Percentiles rank a stretch among this genome's conserved stretches.
Evolutionary conservation across 2,888 invertebrate species (phyloP).

Genomic region (Microchrysa polita): DNA sequence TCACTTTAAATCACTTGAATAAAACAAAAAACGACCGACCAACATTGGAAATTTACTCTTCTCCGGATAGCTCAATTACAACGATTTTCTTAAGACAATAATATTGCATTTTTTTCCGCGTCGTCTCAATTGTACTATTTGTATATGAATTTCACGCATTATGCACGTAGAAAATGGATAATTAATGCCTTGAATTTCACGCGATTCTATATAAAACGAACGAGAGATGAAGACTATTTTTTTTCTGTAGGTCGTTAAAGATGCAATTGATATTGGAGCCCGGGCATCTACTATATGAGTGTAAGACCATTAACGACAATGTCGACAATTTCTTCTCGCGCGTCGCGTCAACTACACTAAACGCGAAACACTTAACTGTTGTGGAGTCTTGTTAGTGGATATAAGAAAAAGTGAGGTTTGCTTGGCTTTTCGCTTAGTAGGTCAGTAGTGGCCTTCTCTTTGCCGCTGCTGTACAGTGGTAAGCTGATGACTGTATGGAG

Average conservation of each 20-base stretch:
- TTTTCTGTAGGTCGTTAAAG: constrained; percentile 5
- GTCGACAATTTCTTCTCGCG: constrained; percentile 48
- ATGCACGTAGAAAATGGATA: constrained; percentile 5
- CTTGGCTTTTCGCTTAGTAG: constrained; percentile 57
- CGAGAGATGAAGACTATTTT: not conserved
- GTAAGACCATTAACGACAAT: constrained; percentile 48
- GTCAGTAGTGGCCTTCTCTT: constrained; percentile 61
- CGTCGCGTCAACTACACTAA: constrained; percentile 53
- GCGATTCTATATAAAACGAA: not conserved
- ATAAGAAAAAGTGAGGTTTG: constrained; percentile 55
- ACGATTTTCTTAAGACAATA: not conserved
- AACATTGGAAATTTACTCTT: constrained; percentile 8
- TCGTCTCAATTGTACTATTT: not conserved
- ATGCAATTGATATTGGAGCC: constrained; percentile 44
- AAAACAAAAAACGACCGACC: not conserved
- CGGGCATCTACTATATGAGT: too few species aligned
- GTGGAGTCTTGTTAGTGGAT: constrained; percentile 48
- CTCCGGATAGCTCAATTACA: not conserved
- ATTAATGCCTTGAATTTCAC: constrained; percentile 25
- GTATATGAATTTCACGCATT: not conserved
- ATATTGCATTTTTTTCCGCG: constrained; percentile 13
- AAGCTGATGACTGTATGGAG: constrained; percentile 3
- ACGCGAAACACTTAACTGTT: constrained; percentile 53
- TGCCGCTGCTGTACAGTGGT: constrained; percentile 25
- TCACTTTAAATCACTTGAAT: constrained; percentile 1